A percentile compares a stretch with the other conserved stretches of the same genome.
These are phyloP conservation scores for Grus americana DNA, from an alignment of 2,113 vertebrate species.

Conservation along the genomic window DNA sequence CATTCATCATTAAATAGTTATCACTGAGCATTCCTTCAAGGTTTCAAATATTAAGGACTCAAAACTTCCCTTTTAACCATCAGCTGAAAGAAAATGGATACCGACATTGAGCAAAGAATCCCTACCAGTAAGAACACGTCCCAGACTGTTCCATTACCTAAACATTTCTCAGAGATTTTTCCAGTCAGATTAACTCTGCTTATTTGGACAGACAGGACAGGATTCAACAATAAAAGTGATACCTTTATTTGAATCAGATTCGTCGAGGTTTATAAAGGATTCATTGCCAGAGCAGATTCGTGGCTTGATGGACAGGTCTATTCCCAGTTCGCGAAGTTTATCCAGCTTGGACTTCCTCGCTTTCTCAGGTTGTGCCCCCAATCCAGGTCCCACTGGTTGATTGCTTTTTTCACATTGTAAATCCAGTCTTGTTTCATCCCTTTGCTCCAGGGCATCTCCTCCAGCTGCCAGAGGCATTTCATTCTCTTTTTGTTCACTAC, in stretches of 20 bases:
- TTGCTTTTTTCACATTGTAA: neutral
- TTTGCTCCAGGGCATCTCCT: neutral
- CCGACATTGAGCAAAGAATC: neutral
- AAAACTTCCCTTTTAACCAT: neutral
- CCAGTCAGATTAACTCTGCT: neutral
- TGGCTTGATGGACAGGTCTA: constrained; percentile 87
- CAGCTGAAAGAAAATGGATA: neutral
- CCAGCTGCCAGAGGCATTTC: neutral
- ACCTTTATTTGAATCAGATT: constrained; percentile 84
- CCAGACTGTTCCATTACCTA: neutral
- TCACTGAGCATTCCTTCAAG: neutral
- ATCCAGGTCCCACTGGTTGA: neutral
- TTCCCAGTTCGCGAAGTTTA: constrained; percentile 85
- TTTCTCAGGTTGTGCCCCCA: constrained; percentile 57
- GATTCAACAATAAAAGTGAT: neutral
- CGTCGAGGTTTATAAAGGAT: constrained; percentile 87
- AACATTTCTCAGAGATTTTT: neutral
- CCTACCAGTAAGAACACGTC: rapidly evolving
- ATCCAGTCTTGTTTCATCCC: neutral
- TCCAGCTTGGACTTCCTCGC: constrained; percentile 81
- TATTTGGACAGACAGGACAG: neutral
- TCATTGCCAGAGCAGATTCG: constrained; percentile 82
- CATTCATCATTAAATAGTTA: neutral
- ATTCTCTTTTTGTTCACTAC: neutral
- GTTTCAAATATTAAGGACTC: neutral